Evolutionary conservation across 2,888 invertebrate genomes (phyloP).

Genomic region (Plebejus melissa): DNA sequence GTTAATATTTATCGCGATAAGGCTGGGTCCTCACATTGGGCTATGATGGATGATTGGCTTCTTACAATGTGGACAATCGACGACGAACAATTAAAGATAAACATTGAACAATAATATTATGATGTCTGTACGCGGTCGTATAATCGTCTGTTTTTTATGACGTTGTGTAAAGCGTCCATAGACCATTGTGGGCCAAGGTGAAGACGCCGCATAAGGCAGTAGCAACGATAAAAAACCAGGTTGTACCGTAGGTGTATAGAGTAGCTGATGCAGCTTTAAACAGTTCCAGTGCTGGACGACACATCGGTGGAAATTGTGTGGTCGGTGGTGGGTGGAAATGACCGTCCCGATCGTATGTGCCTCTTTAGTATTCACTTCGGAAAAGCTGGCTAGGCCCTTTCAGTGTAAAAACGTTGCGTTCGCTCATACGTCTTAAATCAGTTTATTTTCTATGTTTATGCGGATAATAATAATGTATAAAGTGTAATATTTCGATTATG

Average conservation of each 20-base stretch:
- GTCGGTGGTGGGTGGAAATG: neutral
- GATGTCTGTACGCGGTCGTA: too few species aligned
- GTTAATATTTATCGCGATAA: neutral
- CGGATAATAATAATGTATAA: neutral
- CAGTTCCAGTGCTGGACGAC: conserved; percentile 8
- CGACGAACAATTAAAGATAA: too few species aligned
- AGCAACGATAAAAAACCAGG: neutral
- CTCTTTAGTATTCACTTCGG: conserved; percentile 16
- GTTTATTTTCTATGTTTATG: neutral
- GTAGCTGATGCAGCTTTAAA: conserved; percentile 14
- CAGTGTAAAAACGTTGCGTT: neutral
- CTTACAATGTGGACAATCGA: too few species aligned
- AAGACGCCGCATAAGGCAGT: neutral
- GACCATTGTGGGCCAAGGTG: neutral
- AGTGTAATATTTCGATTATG: neutral
- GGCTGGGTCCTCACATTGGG: neutral
- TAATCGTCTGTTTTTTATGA: too few species aligned
- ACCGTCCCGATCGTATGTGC: conserved; percentile 18
- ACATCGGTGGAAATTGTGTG: neutral
- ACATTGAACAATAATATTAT: too few species aligned
- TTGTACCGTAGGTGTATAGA: neutral
- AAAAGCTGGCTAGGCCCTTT: neutral
- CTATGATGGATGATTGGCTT: neutral
- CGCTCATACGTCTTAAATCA: neutral
- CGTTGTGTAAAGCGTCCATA: neutral